Base-by-base conservation (phyloP, 2,113 vertebrate species). In the Eclectus roratus region DNA sequence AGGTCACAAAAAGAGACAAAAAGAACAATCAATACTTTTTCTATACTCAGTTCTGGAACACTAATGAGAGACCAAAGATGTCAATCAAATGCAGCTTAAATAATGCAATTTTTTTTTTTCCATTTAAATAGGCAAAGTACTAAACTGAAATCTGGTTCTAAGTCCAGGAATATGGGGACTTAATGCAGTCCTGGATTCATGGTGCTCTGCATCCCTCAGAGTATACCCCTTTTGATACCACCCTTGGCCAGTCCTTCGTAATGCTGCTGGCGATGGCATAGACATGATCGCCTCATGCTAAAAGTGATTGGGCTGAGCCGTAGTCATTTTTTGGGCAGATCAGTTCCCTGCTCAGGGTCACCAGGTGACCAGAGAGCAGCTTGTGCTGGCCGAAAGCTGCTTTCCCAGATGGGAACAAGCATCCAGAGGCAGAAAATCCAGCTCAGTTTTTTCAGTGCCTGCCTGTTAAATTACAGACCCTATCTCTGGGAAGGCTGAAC, bases 221-320 rank as follows among this genome's bases (percentile, higher is more conserved):
- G 2, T 11, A 10, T 15, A 33, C 13, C 28, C 24, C 46, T 37
- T 61, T 50, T 28, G 31, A 56, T 7, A 10, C 8, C 21, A 69
- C 49, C 12, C 35, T 69, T 28, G n/a, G 7, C 12, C 37, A 80
- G 7, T 23, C 41, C 41, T 70, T 86, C 64, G 46, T 69, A 52
- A 19, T 2, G 2, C 53, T n/a, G 52, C 35, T 24, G 66, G 13
- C 1, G 0, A 28, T 73, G 55, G 8, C 0, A 0, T 33, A 53
- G 50, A 7, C 37, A 69, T 0, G 4, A 61, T 24, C 19, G 46
- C 29, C 7, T 82, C 35, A 13, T 14, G 37, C 11, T 80, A 43
- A 72, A 76, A 9, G 29, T 15, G 27, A 6, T 39, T 39, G n/a
- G 9, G 15, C 17, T 49, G 46, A 58, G 47, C 19, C 53, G 21